Conservation (phyloP, 2,888 invertebrate species). For the Tenthredo mesomela region DNA sequence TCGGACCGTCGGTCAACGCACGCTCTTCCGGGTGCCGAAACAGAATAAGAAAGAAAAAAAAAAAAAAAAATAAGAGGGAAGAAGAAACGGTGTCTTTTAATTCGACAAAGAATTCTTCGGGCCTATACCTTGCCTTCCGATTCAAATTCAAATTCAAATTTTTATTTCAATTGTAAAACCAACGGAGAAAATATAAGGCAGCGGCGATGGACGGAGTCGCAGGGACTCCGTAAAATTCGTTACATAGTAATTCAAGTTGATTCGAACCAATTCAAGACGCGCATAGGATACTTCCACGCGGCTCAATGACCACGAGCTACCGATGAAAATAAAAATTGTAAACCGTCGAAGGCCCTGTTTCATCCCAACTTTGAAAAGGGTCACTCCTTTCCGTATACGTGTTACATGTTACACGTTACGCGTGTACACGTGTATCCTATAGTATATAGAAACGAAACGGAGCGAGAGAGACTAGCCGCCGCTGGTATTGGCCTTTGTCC, state of each 20-base stretch:
- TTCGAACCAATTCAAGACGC: constrained; percentile 53
- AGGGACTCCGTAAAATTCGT: constrained; percentile 56
- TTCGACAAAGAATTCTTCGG: constrained; percentile 59
- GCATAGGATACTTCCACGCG: constrained; percentile 61
- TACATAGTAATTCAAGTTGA: constrained; percentile 64
- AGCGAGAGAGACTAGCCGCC: not conserved
- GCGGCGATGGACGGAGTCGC: constrained; percentile 21
- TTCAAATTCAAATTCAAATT: constrained; percentile 64
- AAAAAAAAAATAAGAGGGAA: not conserved
- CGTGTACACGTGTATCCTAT: constrained; percentile 21
- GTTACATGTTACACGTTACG: constrained; percentile 25
- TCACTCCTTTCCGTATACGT: constrained; percentile 53
- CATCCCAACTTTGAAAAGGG: constrained; percentile 65
- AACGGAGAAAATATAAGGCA: constrained; percentile 19
- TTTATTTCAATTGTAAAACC: constrained; percentile 22
- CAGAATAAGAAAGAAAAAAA: not conserved
- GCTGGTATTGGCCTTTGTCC: not conserved
- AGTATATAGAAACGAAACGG: not conserved
- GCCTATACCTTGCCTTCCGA: constrained; percentile 54
- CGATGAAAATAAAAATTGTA: constrained; percentile 59
- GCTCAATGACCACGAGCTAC: constrained; percentile 52
- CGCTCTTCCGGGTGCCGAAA: constrained; percentile 59
- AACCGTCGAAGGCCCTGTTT: constrained; percentile 61
- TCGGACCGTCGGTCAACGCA: constrained; percentile 33
- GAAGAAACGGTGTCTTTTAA: constrained; percentile 58